Percentiles rank a stretch among this genome's conserved stretches.
Conservation (phyloP, 2,113 vertebrate genomes). For the Bufo gargarizans region DNA sequence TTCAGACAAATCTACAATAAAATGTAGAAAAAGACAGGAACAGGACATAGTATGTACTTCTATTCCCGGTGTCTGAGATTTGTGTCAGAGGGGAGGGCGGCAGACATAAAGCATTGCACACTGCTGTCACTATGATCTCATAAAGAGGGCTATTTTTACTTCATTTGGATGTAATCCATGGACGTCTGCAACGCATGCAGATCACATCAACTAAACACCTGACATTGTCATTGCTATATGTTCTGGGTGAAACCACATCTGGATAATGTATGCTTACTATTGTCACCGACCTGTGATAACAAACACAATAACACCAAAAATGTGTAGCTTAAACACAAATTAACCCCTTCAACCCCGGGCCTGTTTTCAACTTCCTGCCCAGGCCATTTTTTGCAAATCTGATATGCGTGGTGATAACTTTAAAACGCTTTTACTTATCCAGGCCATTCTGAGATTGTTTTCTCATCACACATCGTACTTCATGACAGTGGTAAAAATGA, state of each 20-base stretch:
- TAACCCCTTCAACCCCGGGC: too few relatives aligned
- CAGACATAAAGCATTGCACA: neutral
- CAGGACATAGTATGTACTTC: neutral
- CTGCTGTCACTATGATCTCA: neutral
- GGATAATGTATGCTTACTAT: neutral
- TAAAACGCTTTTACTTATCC: too few relatives aligned
- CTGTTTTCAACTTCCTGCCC: too few relatives aligned
- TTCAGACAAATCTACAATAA: neutral
- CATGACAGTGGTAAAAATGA: too few relatives aligned
- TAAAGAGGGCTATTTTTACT: neutral
- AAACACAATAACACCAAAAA: neutral
- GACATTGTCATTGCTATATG: neutral
- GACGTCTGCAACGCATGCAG: neutral
- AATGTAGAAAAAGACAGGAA: neutral
- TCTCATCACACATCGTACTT: too few relatives aligned
- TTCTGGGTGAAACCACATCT: neutral
- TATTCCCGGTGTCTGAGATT: neutral
- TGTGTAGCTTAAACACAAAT: neutral
- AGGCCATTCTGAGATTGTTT: too few relatives aligned
- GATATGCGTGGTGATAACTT: too few relatives aligned
- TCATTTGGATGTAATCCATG: neutral
- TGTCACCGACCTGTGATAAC: neutral
- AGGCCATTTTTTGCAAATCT: too few relatives aligned
- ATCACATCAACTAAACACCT: conserved; percentile 6
- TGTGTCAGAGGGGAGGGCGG: neutral